Conservation (phyloP, 2,113 vertebrate genomes). For the Sprattus sprattus region DNA sequence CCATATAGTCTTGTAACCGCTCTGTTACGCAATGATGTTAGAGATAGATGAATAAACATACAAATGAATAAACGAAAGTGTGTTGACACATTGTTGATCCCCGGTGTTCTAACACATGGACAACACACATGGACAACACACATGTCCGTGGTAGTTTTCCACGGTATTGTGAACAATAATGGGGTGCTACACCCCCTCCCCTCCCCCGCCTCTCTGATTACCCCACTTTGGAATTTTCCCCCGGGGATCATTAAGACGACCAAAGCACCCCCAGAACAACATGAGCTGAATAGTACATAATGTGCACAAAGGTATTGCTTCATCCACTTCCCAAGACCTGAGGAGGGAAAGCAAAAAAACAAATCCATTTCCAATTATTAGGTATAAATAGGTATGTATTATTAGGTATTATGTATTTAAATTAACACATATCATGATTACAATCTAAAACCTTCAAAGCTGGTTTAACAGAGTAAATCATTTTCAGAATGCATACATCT, state of each 20-base stretch:
- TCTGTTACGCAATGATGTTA: background rate
- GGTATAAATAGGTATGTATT: no score
- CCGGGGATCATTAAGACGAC: background rate
- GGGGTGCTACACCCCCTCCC: background rate
- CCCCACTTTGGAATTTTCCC: conserved; percentile 14
- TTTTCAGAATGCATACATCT: background rate
- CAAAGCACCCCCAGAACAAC: background rate
- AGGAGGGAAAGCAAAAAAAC: background rate
- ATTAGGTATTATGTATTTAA: background rate
- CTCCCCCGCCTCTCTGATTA: background rate
- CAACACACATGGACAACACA: background rate
- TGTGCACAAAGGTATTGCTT: background rate
- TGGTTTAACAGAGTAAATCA: background rate
- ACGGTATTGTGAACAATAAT: background rate
- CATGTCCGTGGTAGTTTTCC: background rate
- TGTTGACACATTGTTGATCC: background rate
- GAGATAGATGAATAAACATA: background rate
- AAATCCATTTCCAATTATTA: background rate
- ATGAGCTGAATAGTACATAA: background rate
- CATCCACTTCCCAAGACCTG: background rate
- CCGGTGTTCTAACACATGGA: background rate
- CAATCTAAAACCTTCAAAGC: background rate
- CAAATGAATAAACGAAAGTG: background rate
- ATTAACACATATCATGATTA: background rate
- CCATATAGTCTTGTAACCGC: background rate